Conservation (phyloP, 2,113 vertebrate genomes). For the Columba livia region DNA sequence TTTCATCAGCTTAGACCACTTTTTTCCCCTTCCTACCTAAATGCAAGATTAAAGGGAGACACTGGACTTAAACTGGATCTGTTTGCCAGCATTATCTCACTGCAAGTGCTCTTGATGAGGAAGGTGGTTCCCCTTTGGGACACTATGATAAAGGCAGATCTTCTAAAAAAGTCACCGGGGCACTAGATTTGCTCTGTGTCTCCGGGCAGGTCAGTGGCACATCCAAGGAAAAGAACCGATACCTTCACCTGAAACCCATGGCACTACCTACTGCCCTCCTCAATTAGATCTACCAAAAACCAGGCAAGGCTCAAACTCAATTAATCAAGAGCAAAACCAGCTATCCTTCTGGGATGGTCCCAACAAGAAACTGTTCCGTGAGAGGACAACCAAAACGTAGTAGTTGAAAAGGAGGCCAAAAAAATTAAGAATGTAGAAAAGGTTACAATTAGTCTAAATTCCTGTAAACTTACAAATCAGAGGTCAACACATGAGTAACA, state of each 20-base stretch:
- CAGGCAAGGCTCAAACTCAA: not conserved
- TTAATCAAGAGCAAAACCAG: not conserved
- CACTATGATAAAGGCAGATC: not conserved
- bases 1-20: not conserved
- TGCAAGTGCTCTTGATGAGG: not conserved
- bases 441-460: not conserved
- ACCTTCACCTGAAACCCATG: not conserved
- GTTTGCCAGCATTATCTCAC: not conserved
- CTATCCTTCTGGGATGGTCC: not conserved
- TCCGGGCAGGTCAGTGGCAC: not conserved
- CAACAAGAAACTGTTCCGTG: not conserved
- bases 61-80: not conserved
- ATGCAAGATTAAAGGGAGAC: not conserved
- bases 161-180: not conserved
- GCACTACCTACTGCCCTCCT: not conserved
- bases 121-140: not conserved
- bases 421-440: not conserved
- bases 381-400: not conserved
- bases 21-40: not conserved
- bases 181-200: not conserved
- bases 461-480: not conserved
- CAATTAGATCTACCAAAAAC: not conserved
- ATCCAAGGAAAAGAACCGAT: not conserved
- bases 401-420: not conserved
- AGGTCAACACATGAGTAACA: not conserved